Evolutionary conservation across 92 coral and sea anemone species (phyloP).

Genomic region (Parazoanthus darwini): DNA sequence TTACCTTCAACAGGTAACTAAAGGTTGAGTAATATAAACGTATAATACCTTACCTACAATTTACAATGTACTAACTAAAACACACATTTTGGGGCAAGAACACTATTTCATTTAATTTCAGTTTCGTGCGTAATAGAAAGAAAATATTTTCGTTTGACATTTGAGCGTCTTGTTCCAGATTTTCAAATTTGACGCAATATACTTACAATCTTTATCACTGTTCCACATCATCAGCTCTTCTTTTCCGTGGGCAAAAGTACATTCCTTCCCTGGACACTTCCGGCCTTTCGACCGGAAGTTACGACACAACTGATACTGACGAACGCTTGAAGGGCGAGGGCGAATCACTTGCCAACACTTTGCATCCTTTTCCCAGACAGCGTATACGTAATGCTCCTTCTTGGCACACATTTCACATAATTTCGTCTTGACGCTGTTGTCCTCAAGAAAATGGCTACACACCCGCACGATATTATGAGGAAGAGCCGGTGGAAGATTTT

Average conservation of each 20-base stretch:
- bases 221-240: constrained; percentile 24
- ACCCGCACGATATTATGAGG: constrained; percentile 7
- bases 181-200: background rate
- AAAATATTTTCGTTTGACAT: background rate
- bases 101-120: no score
- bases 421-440: constrained; percentile 9
- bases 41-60: no score
- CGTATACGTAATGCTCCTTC: background rate
- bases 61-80: no score
- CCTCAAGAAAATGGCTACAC: constrained; percentile 6
- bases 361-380: background rate
- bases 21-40: no score
- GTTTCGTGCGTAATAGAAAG: no score
- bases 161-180: background rate
- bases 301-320: background rate
- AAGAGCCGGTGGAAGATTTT: background rate
- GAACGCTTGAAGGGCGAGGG: background rate
- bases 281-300: background rate
- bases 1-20: no score
- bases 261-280: background rate
- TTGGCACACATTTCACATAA: background rate
- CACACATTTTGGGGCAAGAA: no score
- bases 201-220: background rate
- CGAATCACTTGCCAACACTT: constrained; percentile 11
- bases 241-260: constrained; percentile 7